Base-by-base conservation (phyloP, 2,888 invertebrate genomes). In the Graphium colonna region DNA sequence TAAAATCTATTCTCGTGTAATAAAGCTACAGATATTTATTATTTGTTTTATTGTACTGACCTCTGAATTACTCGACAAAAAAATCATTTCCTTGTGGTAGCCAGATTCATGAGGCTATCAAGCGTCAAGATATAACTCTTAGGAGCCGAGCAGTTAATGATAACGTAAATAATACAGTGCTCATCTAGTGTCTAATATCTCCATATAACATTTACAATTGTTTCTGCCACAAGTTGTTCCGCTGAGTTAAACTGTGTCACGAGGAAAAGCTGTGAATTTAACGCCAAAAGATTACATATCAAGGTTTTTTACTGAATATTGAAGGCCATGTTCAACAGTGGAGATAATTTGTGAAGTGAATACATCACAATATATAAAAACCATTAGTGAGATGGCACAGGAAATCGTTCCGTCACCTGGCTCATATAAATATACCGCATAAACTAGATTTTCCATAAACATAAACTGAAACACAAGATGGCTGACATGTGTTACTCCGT, bases 321-420 rank as follows among this genome's bases (percentile, higher is more conserved):
- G 46, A 52, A 52, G 52, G 52, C 42, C 52, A 41, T 46, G 52
- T 36, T 47, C 36, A 47, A 36, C 46, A 21, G 31, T 52, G 52
- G 42, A 48, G 48, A 53, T 48, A 53, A 53, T 53, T 38, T 43
- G 52, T 48, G 39, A 48, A 46, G 43, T 16, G 33, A 33, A 12
- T 36, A 17, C 33, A 42, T 47, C 46, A 52, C 31, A 45, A 40
- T 40, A 47, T 36, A 13, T 41, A 26, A 36, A 40, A 33, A 53
- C 17, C 43, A 43, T 53, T 43, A 53, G 39, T 15, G 38, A 36
- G 38, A 3, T 12, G 28, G 31, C 13, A 12, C 38, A 43, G 48
- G 43, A 53, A 53, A 47, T 52, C 41, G 16, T 52, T 5, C 12
- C 15, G 42, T 26, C 21, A 3, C 12, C 21, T 36, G 16, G 41